phyloP scores from a whole-genome alignment of 2,888 invertebrate genomes.

The Archips xylosteana region DNA sequence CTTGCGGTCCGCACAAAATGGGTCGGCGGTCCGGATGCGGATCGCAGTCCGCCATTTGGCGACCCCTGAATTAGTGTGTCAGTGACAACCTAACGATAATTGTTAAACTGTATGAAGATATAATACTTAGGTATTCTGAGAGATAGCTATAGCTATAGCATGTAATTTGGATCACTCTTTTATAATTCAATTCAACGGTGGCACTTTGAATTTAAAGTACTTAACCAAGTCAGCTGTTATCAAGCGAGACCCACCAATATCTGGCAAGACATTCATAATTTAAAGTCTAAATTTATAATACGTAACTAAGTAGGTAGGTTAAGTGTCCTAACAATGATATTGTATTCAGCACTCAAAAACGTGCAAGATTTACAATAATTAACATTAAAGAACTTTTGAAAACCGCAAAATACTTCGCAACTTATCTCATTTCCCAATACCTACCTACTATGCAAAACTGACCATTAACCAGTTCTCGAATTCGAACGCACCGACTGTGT shows the following conservation, averaged over 20 bases:
- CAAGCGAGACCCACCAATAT: neutral
- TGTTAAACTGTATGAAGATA: no score
- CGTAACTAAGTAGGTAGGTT: no score
- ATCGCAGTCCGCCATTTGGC: no score
- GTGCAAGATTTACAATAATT: neutral
- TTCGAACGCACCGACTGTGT: conserved; percentile 21
- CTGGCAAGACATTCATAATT: neutral
- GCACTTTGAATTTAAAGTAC: neutral
- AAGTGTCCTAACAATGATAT: neutral
- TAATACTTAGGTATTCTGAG: no score
- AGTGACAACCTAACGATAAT: no score
- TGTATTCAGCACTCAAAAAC: neutral
- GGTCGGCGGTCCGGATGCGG: no score
- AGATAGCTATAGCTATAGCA: no score
- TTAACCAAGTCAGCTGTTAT: neutral
- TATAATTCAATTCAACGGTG: no score
- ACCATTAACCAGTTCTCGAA: conserved; percentile 31
- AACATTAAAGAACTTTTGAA: neutral
- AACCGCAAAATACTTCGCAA: conserved; percentile 7
- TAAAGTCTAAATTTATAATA: neutral
- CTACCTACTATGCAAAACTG: conserved; percentile 28
- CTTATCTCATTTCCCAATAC: conserved; percentile 34
- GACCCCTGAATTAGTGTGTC: no score
- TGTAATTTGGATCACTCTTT: no score
- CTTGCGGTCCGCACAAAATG: no score